Evolutionary conservation across 2,888 invertebrate genomes (phyloP).

Genomic region (Macrophya annulata): DNA sequence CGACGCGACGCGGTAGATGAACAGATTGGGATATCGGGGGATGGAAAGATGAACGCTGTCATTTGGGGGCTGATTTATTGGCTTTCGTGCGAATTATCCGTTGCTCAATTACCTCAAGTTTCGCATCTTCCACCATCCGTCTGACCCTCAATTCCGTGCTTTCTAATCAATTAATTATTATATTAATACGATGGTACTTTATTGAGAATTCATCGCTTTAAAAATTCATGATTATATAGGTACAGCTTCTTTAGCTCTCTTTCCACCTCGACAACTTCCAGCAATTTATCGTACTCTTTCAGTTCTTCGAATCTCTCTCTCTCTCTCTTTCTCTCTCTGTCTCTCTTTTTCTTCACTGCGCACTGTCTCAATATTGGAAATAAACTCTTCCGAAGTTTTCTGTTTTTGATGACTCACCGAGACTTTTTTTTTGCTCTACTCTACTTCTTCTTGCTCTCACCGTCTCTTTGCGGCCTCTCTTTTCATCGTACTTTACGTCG

Average conservation of each 20-base stretch:
- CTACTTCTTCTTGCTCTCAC: neutral
- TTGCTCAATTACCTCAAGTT: constrained; percentile 15
- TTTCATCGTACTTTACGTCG: neutral
- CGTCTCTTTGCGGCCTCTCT: constrained; percentile 13
- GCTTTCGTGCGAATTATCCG: constrained; percentile 40
- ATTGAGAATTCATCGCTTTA: constrained; percentile 3
- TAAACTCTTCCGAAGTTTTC: constrained; percentile 45
- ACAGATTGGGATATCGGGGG: constrained; percentile 45
- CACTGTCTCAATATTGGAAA: constrained; percentile 13
- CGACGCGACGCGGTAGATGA: constrained; percentile 27
- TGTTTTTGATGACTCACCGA: constrained; percentile 33
- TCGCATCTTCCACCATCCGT: neutral
- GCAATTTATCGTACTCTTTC: constrained; percentile 28
- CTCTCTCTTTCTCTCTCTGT: neutral
- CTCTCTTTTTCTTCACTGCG: neutral
- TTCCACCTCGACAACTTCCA: neutral
- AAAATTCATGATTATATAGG: constrained; percentile 16
- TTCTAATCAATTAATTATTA: constrained; percentile 32
- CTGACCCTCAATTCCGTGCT: neutral
- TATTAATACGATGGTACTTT: constrained; percentile 20
- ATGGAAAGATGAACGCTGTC: constrained; percentile 46
- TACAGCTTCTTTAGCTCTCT: constrained; percentile 18
- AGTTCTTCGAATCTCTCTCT: neutral
- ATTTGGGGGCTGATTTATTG: constrained; percentile 46
- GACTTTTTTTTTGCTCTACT: neutral